phyloP scores from a whole-genome alignment of 2,888 invertebrate species.

The Tipula confusa region DNA sequence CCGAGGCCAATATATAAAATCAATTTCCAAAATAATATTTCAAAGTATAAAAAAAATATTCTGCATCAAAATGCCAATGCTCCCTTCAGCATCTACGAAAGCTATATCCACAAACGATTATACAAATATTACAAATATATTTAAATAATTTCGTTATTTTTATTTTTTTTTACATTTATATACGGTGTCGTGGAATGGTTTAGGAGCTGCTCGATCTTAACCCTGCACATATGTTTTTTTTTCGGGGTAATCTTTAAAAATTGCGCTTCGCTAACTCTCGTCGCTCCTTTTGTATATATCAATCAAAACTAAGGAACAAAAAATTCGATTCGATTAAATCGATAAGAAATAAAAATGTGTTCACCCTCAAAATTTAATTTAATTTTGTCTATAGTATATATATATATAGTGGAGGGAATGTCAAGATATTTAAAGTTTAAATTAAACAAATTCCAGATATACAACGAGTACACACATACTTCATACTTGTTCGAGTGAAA shows the following conservation, averaged over 20 bases:
- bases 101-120: neutral
- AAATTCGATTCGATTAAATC: neutral
- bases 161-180: neutral
- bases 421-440: slow-evolving; percentile 20
- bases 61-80: slow-evolving; percentile 25
- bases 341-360: neutral
- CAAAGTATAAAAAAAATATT: neutral
- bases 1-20: neutral
- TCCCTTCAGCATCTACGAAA: slow-evolving; percentile 4
- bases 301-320: neutral
- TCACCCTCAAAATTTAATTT: slow-evolving; percentile 20
- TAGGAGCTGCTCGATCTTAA: neutral
- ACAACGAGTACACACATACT: neutral
- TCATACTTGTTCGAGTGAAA: slow-evolving; percentile 3
- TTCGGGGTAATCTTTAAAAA: neutral
- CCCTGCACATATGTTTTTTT: slow-evolving; percentile 16
- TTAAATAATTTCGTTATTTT: neutral
- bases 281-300: neutral
- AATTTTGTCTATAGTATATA: too few relatives aligned
- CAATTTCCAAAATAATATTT: neutral
- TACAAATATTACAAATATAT: neutral
- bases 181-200: neutral
- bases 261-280: neutral
- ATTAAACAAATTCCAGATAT: slow-evolving; percentile 20
- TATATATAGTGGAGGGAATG: neutral